phyloP scores from a whole-genome alignment of 2,888 invertebrate species.

The Hypercompe scribonia region DNA sequence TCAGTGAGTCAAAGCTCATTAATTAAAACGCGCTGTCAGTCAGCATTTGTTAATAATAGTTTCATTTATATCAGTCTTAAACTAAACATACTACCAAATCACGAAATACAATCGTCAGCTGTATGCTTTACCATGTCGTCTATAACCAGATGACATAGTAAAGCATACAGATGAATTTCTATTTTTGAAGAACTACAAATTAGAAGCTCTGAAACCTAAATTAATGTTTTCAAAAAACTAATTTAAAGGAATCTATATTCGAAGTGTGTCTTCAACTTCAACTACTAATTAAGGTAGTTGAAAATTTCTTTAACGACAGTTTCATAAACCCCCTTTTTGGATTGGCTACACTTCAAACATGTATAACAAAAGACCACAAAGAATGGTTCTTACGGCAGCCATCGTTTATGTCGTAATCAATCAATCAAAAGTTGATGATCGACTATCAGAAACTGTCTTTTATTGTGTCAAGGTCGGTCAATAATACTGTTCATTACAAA shows the following conservation, averaged over 20 bases:
- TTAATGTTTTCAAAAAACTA: neutral
- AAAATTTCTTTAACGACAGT: neutral
- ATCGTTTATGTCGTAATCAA: conserved; percentile 13
- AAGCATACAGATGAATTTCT: neutral
- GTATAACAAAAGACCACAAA: neutral
- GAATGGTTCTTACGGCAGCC: neutral
- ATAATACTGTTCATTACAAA: neutral
- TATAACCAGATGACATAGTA: no score
- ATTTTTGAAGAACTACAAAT: neutral
- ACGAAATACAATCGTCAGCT: neutral
- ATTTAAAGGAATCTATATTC: neutral
- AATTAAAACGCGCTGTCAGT: neutral
- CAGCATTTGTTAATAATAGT: neutral
- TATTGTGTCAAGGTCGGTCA: conserved; percentile 6
- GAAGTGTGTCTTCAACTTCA: neutral
- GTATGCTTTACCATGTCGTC: neutral
- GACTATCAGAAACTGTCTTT: conserved; percentile 3
- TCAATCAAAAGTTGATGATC: conserved; percentile 10
- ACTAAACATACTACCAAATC: neutral
- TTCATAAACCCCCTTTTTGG: neutral
- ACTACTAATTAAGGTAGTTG: neutral
- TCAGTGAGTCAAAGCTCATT: conserved; percentile 21
- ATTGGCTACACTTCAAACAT: neutral
- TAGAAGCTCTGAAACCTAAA: neutral
- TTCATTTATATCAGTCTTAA: neutral